Conservation (phyloP, 2,888 invertebrate genomes). For the Tetanocera ferruginea region DNA sequence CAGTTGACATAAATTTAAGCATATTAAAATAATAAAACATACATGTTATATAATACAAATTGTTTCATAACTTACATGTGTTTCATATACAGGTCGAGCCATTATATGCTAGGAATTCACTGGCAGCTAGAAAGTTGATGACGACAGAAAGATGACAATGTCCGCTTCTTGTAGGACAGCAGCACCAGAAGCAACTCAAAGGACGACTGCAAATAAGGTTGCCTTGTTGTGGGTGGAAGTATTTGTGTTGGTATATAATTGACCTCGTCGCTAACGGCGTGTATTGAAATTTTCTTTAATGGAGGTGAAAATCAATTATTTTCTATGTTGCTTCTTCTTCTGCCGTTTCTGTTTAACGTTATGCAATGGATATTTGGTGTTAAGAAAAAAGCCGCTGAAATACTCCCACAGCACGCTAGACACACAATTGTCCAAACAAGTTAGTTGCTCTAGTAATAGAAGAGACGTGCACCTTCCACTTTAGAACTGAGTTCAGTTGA, state of each 20-base stretch:
- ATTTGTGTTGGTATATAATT: not conserved
- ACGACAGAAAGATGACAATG: not conserved
- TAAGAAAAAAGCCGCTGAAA: no score
- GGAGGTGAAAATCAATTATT: slow-evolving; percentile 17
- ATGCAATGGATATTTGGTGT: not conserved
- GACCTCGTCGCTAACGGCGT: not conserved
- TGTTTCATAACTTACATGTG: slow-evolving; percentile 46
- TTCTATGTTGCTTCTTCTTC: not conserved
- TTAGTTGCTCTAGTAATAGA: no score
- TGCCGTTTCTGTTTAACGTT: not conserved
- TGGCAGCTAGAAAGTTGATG: not conserved
- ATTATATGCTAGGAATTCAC: slow-evolving; percentile 24
- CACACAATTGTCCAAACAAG: no score
- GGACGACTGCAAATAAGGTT: not conserved
- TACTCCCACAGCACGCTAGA: no score
- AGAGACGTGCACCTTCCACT: no score
- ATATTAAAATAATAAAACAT: not conserved
- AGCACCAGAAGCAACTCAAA: not conserved
- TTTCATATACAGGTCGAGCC: slow-evolving; percentile 45
- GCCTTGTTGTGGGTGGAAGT: not conserved
- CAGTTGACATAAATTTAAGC: not conserved
- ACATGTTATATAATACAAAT: slow-evolving; percentile 4
- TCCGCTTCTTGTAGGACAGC: not conserved
- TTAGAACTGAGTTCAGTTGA: no score
- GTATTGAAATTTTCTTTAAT: not conserved